These are phyloP conservation scores for Marronus borbonicus DNA, from an alignment of 2,888 invertebrate genomes.

Conservation along the genomic window DNA sequence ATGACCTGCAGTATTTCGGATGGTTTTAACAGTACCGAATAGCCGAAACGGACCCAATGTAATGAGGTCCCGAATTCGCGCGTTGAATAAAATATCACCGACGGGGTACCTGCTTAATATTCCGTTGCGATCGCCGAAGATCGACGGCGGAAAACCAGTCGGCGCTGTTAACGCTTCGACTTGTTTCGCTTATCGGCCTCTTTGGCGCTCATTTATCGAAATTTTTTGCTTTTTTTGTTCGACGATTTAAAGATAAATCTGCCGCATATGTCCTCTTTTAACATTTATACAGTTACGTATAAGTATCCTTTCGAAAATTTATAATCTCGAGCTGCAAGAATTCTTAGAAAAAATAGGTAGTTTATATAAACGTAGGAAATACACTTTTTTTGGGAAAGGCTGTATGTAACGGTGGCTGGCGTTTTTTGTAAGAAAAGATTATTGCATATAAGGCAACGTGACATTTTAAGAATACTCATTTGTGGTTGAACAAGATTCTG, in stretches of 20 bases:
- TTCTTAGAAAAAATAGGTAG: constrained; percentile 4
- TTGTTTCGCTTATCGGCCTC: constrained; percentile 19
- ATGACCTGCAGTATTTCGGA: constrained; percentile 34
- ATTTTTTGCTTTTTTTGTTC: not conserved
- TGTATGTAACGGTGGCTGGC: not conserved
- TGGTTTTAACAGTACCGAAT: constrained; percentile 39
- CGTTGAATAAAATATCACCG: constrained; percentile 39
- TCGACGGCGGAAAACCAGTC: constrained; percentile 27
- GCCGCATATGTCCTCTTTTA: constrained; percentile 1
- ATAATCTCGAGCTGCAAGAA: not conserved
- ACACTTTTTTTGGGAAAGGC: too few species aligned
- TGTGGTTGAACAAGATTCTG: too few species aligned
- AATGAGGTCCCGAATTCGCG: constrained; percentile 38
- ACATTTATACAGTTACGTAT: not conserved
- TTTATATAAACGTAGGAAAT: not conserved
- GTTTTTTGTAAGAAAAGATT: not conserved
- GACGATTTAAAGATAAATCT: not conserved
- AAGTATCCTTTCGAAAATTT: constrained; percentile 10
- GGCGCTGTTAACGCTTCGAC: constrained; percentile 21
- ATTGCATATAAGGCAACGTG: not conserved
- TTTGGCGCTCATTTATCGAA: constrained; percentile 6
- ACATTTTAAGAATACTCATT: too few species aligned
- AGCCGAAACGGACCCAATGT: constrained; percentile 37
- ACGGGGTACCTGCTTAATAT: constrained; percentile 21
- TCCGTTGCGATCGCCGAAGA: constrained; percentile 1